These are phyloP conservation scores for Tinea semifulvella DNA, from an alignment of 2,888 invertebrate genomes.

Conservation along the genomic window DNA sequence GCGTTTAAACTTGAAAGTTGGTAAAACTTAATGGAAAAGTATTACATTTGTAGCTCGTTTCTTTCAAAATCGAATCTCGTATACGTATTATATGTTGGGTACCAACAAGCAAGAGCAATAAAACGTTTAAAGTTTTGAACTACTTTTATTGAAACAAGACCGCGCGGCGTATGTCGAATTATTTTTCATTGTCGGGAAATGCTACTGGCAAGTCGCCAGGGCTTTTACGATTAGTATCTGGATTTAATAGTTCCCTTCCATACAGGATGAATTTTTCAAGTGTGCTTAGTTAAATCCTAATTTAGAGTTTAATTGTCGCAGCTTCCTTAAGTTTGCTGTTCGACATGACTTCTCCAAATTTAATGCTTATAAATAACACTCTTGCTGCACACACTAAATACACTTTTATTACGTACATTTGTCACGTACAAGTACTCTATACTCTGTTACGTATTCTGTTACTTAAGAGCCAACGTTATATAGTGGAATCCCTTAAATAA, in stretches of 20 bases:
- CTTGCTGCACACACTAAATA: no score
- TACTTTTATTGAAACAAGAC: slow-evolving; percentile 15
- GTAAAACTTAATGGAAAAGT: no score
- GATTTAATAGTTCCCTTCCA: slow-evolving; percentile 60
- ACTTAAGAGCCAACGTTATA: no score
- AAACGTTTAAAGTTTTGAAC: slow-evolving; percentile 26
- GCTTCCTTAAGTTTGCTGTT: no score
- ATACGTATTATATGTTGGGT: background rate
- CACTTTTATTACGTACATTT: no score
- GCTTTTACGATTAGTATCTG: slow-evolving; percentile 57
- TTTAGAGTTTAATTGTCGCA: background rate
- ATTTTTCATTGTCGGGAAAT: slow-evolving; percentile 52
- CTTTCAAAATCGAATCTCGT: slow-evolving; percentile 3
- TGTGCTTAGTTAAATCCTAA: background rate
- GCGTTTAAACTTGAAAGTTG: no score
- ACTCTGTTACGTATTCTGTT: no score
- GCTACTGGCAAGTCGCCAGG: slow-evolving; percentile 46
- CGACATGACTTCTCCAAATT: background rate
- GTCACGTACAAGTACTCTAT: no score
- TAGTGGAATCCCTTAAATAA: no score
- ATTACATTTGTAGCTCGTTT: no score
- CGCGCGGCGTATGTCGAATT: slow-evolving; percentile 41
- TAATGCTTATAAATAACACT: no score
- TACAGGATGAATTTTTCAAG: no score
- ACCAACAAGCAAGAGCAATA: slow-evolving; percentile 25